These are phyloP conservation scores for Eudyptes chrysolophus DNA, from an alignment of 2,113 vertebrate genomes.

Conservation along the genomic window DNA sequence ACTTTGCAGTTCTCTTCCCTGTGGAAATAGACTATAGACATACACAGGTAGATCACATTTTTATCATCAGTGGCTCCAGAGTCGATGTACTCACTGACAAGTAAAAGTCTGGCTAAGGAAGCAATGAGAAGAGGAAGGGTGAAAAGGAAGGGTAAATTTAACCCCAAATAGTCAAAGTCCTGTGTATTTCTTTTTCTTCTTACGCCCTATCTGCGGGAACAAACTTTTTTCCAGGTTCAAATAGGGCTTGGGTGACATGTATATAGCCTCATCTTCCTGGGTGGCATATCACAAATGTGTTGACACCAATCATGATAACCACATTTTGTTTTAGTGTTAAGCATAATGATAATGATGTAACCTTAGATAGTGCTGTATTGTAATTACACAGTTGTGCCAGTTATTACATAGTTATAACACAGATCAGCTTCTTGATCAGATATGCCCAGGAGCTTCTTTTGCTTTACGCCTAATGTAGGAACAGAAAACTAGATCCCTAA, in stretches of 20 bases:
- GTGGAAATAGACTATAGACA: neutral
- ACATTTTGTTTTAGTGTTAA: constrained; percentile 49
- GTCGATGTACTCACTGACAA: neutral
- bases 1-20: neutral
- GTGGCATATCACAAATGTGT: constrained; percentile 59
- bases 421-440: constrained; percentile 69
- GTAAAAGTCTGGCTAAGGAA: neutral
- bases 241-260: neutral
- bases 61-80: neutral
- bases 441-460: constrained; percentile 71
- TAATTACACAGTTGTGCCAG: constrained; percentile 70
- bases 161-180: neutral
- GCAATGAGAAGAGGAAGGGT: neutral
- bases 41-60: neutral
- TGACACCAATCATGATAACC: constrained; percentile 52
- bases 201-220: neutral
- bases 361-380: constrained; percentile 66
- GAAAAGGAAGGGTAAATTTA: neutral
- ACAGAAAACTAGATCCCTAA: constrained; percentile 67
- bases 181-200: neutral
- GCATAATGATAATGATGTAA: constrained; percentile 64
- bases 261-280: constrained; percentile 18
- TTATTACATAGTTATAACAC: constrained; percentile 70
- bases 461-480: constrained; percentile 61
- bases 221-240: neutral